These are phyloP conservation scores for Tauraco hartlaubi DNA, from an alignment of 2,797 vertebrate genomes.

Conservation along the genomic window DNA sequence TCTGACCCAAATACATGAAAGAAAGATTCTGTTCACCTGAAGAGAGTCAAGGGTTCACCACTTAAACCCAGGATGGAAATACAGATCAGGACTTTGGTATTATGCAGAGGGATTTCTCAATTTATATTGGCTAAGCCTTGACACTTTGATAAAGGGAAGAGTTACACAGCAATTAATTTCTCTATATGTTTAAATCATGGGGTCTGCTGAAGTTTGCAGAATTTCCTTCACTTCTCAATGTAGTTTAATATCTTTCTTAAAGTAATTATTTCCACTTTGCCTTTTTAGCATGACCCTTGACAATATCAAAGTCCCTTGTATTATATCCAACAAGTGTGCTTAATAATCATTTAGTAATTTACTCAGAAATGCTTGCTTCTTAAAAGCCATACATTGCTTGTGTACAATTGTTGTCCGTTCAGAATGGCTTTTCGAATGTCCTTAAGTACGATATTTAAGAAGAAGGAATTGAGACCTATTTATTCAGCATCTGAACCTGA, in stretches of 20 bases:
- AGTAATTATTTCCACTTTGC: background rate
- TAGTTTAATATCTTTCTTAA: background rate
- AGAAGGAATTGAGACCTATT: background rate
- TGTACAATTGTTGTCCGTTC: background rate
- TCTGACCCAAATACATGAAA: background rate
- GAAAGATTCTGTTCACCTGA: background rate
- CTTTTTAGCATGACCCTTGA: background rate
- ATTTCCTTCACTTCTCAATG: background rate
- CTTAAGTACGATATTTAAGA: background rate
- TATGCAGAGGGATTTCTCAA: background rate
- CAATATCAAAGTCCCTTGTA: background rate
- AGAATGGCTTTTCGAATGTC: background rate
- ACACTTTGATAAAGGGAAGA: background rate
- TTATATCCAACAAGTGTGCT: background rate
- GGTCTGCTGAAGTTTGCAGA: background rate
- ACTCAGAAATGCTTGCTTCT: background rate
- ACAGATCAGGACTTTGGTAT: background rate
- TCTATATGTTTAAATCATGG: background rate
- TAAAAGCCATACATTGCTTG: background rate
- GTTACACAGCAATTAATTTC: background rate
- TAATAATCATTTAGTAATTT: background rate
- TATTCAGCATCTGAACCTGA: background rate
- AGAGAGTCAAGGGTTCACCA: background rate
- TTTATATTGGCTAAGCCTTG: background rate
- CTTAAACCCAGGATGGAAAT: background rate